A percentile compares a stretch with the other conserved stretches of the same genome.
Conservation (phyloP, 2,888 invertebrate species). For the Chymomyza caudatula region DNA sequence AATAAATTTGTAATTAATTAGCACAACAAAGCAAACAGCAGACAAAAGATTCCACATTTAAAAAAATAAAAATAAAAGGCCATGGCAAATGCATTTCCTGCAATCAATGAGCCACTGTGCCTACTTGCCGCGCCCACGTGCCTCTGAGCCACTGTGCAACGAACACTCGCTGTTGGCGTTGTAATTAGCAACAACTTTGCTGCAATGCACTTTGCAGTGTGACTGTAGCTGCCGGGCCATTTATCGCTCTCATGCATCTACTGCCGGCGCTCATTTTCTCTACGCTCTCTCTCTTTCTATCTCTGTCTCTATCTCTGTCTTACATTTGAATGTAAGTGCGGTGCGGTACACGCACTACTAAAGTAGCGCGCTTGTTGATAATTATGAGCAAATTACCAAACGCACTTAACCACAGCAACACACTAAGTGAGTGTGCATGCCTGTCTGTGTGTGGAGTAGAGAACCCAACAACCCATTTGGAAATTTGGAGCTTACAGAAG, state of each 20-base stretch:
- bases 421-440: background rate
- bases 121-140: slow-evolving; percentile 24
- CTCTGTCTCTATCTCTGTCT: slow-evolving; percentile 5
- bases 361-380: slow-evolving; percentile 51
- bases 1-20: slow-evolving; percentile 24
- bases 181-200: slow-evolving; percentile 51
- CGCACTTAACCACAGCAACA: slow-evolving; percentile 58
- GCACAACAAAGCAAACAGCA: slow-evolving; percentile 13
- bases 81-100: slow-evolving; percentile 31
- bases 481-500: too few relatives aligned
- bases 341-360: background rate
- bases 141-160: slow-evolving; percentile 54
- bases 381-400: slow-evolving; percentile 67
- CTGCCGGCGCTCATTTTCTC: background rate
- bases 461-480: too few relatives aligned
- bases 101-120: background rate
- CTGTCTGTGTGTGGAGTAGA: too few relatives aligned
- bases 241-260: slow-evolving; percentile 12
- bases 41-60: background rate
- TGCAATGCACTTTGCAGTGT: slow-evolving; percentile 13
- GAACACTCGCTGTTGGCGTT: slow-evolving; percentile 19
- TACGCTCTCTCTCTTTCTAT: background rate
- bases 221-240: slow-evolving; percentile 24
- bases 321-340: slow-evolving; percentile 59
- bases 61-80: slow-evolving; percentile 16